Evolutionary conservation across 2,888 invertebrate species (phyloP).

Genomic region (Drosophila flavopinicola): DNA sequence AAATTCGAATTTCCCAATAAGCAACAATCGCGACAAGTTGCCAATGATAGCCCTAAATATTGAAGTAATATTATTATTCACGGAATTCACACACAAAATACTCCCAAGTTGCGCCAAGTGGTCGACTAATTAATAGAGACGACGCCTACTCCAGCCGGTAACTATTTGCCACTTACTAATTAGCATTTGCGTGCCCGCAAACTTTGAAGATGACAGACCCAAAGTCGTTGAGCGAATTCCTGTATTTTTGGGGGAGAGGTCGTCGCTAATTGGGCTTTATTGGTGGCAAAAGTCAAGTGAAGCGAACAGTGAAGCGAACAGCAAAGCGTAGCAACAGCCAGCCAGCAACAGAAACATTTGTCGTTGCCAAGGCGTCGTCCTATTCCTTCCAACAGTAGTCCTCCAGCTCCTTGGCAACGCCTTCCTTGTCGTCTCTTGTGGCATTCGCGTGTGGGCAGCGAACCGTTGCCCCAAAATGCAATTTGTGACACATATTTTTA

Average conservation of each 20-base stretch:
- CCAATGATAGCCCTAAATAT: not conserved
- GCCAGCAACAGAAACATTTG: conserved; percentile 53
- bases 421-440: conserved; percentile 7
- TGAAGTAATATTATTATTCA: conserved; percentile 4
- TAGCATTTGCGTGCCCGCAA: conserved; percentile 69
- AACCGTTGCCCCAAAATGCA: conserved; percentile 54
- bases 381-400: not conserved
- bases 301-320: conserved; percentile 29
- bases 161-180: conserved; percentile 74
- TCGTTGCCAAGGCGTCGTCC: conserved; percentile 46
- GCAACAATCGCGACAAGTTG: not conserved
- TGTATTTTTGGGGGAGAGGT: conserved; percentile 1
- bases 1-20: not conserved
- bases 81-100: conserved; percentile 1
- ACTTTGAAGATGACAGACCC: conserved; percentile 29
- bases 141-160: conserved; percentile 37
- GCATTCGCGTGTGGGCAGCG: conserved; percentile 28
- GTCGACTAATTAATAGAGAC: conserved; percentile 49
- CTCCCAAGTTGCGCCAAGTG: conserved; percentile 23
- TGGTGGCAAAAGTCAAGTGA: conserved; percentile 73
- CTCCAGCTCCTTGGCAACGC: conserved; percentile 6
- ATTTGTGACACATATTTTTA: conserved; percentile 32
- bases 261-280: conserved; percentile 71
- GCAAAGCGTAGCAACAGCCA: too few relatives aligned
- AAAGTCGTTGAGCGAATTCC: conserved; percentile 13